Evolutionary conservation across 2,113 vertebrate species (phyloP), one percentile per base, ranked within the genome.

Genomic region (Odontophorus gujanensis): DNA sequence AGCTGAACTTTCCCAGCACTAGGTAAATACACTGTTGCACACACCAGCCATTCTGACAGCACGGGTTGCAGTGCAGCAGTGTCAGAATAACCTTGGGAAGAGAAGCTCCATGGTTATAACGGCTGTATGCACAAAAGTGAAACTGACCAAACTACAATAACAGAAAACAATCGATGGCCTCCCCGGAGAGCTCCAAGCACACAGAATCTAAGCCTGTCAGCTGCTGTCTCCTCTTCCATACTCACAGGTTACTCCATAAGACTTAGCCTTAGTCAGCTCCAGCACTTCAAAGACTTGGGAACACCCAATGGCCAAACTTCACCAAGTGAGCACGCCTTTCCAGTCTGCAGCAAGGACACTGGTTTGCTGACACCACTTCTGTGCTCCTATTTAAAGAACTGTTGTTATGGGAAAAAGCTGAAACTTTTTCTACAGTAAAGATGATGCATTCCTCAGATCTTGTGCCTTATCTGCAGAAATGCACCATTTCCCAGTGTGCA

Each of bases 141-240:
- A 91, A 75, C 53, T 2, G 0, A 48, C 38, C 61, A 22, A 90
- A 74, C 42, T 67, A 28, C 45, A 50, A 17, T 0, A 83, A 43
- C 65, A 63, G 74, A 90, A 87, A 80, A 30, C 51, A 76, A 40
- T 18, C 55, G 20, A 40, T 42, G 74, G 72, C 38, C 79, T 34
- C 50, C 0, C 0, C 15, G 17, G n/a, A 40, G 25, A 65, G 55
- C 66, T 82, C 15, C 2, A 13, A 45, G 24, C 0, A 0, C 45
- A 21, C 47, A 13, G 38, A 67, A 11, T 45, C 38, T 0, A 0
- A 80, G n/a, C 0, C 0, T 19, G 43, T 34, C 1, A 0, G 58
- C 79, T 91, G 50, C 43, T 25, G 17, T 3, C 57, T 87, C 36
- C 51, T 68, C 40, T 87, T 77, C 57, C 1, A 0, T 26, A 2